Evolutionary conservation across 2,888 invertebrate genomes (phyloP).

Genomic region (Mylabris sibirica): DNA sequence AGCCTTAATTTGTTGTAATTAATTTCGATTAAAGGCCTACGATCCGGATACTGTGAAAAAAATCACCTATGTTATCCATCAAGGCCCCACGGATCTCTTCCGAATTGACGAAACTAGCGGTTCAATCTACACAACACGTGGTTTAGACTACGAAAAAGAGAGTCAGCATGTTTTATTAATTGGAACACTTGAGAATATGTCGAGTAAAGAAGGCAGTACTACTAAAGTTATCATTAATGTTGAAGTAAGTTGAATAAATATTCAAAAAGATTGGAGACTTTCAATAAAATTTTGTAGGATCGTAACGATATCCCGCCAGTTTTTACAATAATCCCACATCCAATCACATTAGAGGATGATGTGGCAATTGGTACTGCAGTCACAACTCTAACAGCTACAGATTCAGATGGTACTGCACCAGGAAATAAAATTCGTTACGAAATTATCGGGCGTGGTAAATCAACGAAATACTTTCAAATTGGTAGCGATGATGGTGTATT

Average conservation of each 20-base stretch:
- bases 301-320: slow-evolving; percentile 89
- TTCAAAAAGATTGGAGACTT: neutral
- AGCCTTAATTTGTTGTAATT: neutral
- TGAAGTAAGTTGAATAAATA: slow-evolving; percentile 61
- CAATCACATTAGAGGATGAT: slow-evolving; percentile 84
- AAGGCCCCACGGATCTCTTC: slow-evolving; percentile 83
- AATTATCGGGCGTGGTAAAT: slow-evolving; percentile 81
- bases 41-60: slow-evolving; percentile 84
- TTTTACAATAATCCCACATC: slow-evolving; percentile 82
- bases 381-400: slow-evolving; percentile 79
- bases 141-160: slow-evolving; percentile 81
- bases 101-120: slow-evolving; percentile 84
- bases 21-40: slow-evolving; percentile 66
- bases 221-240: slow-evolving; percentile 78
- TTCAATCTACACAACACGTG: slow-evolving; percentile 75
- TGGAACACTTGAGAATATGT: slow-evolving; percentile 84
- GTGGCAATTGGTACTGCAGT: slow-evolving; percentile 83
- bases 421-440: slow-evolving; percentile 83
- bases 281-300: slow-evolving; percentile 65
- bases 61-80: slow-evolving; percentile 83
- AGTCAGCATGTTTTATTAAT: slow-evolving; percentile 77
- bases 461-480: slow-evolving; percentile 85
- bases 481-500: slow-evolving; percentile 85
- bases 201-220: slow-evolving; percentile 72
- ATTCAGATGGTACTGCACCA: slow-evolving; percentile 85